phyloP scores from a whole-genome alignment of 2,113 vertebrate genomes.

The Lathamus discolor region DNA sequence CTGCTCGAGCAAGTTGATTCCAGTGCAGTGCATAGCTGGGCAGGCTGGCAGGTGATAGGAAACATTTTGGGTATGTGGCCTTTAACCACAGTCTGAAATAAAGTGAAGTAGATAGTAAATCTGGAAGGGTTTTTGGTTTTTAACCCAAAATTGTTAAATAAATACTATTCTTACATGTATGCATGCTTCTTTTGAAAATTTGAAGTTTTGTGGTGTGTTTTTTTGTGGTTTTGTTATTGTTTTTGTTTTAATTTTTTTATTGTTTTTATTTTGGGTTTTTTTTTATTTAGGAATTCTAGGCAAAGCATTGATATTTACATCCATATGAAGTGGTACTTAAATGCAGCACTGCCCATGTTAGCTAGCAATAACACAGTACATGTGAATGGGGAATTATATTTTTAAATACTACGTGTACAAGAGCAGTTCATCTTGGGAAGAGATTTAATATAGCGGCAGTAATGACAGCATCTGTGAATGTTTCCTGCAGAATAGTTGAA shows the following conservation, averaged over 20 bases:
- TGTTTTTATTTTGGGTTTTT: not conserved
- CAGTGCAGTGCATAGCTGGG: constrained; percentile 16
- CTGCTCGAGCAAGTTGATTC: constrained; percentile 37
- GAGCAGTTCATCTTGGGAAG: not conserved
- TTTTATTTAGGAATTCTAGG: not conserved
- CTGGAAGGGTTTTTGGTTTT: not conserved
- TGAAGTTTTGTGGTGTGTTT: not conserved
- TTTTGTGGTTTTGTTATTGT: too few relatives aligned
- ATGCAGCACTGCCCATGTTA: not conserved
- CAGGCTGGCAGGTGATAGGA: constrained; percentile 17
- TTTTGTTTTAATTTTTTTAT: too few relatives aligned
- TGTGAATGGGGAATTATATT: not conserved
- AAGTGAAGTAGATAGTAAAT: not conserved
- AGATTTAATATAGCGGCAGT: not conserved
- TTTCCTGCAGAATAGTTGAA: not conserved
- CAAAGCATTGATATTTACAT: not conserved
- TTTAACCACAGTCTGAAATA: not conserved
- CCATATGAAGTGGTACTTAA: not conserved
- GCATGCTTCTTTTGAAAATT: not conserved
- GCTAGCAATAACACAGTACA: not conserved
- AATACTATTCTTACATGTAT: not conserved
- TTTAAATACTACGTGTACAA: not conserved
- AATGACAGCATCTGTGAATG: not conserved
- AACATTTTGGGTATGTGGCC: constrained; percentile 3
- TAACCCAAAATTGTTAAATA: not conserved